A percentile compares a stretch with the other conserved stretches of the same genome.
Evolutionary conservation across 2,113 vertebrate genomes (phyloP).

Genomic region (Puma concolor): DNA sequence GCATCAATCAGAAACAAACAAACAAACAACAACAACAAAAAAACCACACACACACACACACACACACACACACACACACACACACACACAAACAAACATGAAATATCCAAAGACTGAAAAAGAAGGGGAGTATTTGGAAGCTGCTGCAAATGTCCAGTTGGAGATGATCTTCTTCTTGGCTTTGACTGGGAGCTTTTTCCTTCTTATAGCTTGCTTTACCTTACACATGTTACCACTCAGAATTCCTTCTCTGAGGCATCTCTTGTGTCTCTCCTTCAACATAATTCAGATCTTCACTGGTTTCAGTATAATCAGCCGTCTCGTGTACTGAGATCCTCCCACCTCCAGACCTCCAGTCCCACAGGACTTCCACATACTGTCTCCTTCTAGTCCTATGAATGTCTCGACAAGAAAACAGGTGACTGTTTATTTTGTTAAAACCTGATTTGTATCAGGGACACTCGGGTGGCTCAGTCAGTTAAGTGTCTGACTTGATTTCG

Average conservation of each 20-base stretch:
- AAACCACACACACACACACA: no score
- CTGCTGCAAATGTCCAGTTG: not conserved
- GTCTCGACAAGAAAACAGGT: not conserved
- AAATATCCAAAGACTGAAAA: not conserved
- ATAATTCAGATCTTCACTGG: not conserved
- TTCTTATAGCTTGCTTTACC: not conserved
- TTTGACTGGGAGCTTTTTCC: not conserved
- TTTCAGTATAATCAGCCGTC: not conserved
- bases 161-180: not conserved
- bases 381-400: not conserved
- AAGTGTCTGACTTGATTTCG: no score
- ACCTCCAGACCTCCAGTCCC: rapidly evolving
- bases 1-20: not conserved
- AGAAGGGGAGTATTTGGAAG: not conserved
- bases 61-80: no score
- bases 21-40: not conserved
- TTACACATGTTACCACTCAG: not conserved
- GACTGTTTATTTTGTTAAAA: not conserved
- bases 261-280: not conserved
- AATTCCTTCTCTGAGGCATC: not conserved
- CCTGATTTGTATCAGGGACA: not conserved
- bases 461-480: no score
- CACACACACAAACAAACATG: not conserved
- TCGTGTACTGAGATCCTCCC: not conserved
- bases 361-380: rapidly evolving